Evolutionary conservation across 2,113 vertebrate species (phyloP).

Genomic region (Colistium nudipinnis): DNA sequence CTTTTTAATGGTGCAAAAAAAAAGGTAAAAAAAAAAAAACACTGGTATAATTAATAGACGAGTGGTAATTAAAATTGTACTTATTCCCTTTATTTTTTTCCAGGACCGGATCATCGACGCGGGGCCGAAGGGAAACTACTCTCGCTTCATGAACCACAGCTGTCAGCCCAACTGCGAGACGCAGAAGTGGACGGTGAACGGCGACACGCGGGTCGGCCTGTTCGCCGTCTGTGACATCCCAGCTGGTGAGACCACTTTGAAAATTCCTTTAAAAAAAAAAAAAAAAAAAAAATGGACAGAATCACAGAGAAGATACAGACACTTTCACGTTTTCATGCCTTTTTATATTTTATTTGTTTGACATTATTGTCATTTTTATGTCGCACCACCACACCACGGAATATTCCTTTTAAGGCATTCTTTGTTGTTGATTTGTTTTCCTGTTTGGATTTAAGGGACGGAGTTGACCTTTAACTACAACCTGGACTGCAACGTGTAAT

Average conservation of each 20-base stretch:
- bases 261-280: too few relatives aligned
- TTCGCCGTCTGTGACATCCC: conserved; percentile 95
- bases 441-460: conserved; percentile 79
- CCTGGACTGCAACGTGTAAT: too few relatives aligned
- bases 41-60: too few relatives aligned
- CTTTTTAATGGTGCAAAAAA: too few relatives aligned
- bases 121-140: conserved; percentile 97
- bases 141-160: conserved; percentile 99
- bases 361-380: background rate
- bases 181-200: conserved; percentile 98
- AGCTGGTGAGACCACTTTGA: conserved; percentile 82
- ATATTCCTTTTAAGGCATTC: background rate
- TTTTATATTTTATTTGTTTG: too few relatives aligned
- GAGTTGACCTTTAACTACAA: conserved; percentile 99
- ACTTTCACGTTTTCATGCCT: too few relatives aligned
- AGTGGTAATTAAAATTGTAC: too few relatives aligned
- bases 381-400: too few relatives aligned
- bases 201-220: conserved; percentile 94
- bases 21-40: too few relatives aligned
- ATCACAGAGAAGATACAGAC: background rate
- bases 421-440: background rate
- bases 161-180: conserved; percentile 99
- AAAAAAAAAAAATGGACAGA: background rate
- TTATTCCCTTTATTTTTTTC: background rate
- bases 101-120: conserved; percentile 98